Evolutionary conservation across 2,797 vertebrate species (phyloP).

Genomic region (Cyprinodon diabolis): DNA sequence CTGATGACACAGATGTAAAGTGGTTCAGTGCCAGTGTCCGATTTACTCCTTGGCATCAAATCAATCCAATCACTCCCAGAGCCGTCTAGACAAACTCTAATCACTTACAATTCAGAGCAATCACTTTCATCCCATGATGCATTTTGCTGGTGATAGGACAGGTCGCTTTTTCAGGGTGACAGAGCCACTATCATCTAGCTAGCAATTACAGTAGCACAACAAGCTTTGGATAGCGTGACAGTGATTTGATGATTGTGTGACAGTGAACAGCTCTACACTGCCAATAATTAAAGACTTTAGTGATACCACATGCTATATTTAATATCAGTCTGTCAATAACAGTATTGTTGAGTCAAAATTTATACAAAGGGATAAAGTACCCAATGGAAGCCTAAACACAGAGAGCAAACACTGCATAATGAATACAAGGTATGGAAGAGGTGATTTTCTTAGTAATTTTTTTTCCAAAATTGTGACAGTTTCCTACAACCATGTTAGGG

Average conservation of each 20-base stretch:
- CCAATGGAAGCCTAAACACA: conserved; percentile 3
- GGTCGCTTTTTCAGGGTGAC: conserved; percentile 60
- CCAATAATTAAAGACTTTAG: conserved; percentile 50
- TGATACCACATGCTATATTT: conserved; percentile 15
- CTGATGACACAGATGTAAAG: conserved; percentile 39
- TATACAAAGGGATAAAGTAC: conserved; percentile 10
- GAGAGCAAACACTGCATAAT: conserved; percentile 12
- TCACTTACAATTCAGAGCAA: conserved; percentile 74
- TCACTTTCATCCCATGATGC: conserved; percentile 74
- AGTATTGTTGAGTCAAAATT: conserved; percentile 17
- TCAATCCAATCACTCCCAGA: conserved; percentile 71
- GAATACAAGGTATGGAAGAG: conserved; percentile 12
- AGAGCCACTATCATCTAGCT: conserved; percentile 52
- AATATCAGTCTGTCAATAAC: conserved; percentile 28
- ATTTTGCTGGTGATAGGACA: conserved; percentile 53
- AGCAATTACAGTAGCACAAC: conserved; percentile 64
- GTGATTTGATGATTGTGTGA: conserved; percentile 54
- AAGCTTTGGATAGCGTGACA: conserved; percentile 53
- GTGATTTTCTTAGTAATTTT: conserved; percentile 38
- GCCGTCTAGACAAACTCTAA: conserved; percentile 73
- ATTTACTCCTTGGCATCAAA: conserved; percentile 64
- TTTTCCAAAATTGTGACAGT: neutral
- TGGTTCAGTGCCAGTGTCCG: conserved; percentile 60
- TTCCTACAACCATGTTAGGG: too few relatives aligned
- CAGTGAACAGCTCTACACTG: conserved; percentile 29